phyloP scores from a whole-genome alignment of 1,140 invertebrate species.

The Drosophila ambigua region DNA sequence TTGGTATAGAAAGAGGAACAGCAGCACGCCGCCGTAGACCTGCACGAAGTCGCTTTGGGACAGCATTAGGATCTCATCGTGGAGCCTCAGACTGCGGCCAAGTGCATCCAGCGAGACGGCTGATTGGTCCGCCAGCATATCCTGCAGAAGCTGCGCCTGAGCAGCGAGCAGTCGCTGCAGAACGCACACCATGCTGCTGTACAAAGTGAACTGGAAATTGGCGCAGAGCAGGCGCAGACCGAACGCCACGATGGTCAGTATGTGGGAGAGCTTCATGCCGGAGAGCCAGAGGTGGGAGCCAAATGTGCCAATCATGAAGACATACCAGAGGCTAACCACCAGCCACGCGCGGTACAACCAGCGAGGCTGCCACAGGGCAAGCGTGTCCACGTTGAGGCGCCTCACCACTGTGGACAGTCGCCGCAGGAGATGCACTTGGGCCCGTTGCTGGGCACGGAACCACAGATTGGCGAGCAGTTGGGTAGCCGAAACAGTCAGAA shows the following conservation, averaged over 20 bases:
- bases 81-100: neutral
- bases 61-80: conserved; percentile 46
- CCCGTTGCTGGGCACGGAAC: conserved; percentile 40
- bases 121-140: neutral
- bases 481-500: conserved; percentile 20
- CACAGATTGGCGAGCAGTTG: conserved; percentile 51
- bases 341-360: conserved; percentile 30
- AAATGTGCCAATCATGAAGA: neutral
- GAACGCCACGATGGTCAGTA: conserved; percentile 29
- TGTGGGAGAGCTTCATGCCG: neutral
- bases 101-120: conserved; percentile 10
- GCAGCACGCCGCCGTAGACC: conserved; percentile 43
- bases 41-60: conserved; percentile 37
- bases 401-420: conserved; percentile 8
- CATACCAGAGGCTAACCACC: conserved; percentile 4
- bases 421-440: conserved; percentile 24
- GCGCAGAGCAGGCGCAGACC: conserved; percentile 22
- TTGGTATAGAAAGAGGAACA: conserved; percentile 42
- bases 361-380: neutral
- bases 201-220: conserved; percentile 46
- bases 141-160: conserved; percentile 20
- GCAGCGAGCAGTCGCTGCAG: conserved; percentile 13
- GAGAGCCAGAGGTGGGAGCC: neutral
- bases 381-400: neutral
- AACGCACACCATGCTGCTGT: conserved; percentile 30